Percentiles rank a stretch among this genome's conserved stretches.
Evolutionary conservation across 1,140 invertebrate genomes (phyloP).

Genomic region (Panulirus ornatus): DNA sequence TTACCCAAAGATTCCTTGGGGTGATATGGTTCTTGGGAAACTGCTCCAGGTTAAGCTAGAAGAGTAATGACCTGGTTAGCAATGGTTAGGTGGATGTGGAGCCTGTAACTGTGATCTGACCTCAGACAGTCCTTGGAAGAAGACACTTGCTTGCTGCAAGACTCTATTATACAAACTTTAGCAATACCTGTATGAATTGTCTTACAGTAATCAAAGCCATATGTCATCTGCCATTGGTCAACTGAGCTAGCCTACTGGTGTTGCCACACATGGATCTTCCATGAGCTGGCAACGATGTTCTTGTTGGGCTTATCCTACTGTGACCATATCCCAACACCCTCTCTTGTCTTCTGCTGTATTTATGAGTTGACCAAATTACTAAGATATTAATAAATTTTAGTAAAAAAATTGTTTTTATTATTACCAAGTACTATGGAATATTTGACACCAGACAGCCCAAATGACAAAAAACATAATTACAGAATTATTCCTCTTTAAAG

Average conservation of each 20-base stretch:
- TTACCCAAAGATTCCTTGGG: background rate
- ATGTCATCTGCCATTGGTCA: slow-evolving; percentile 23
- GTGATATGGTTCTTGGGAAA: background rate
- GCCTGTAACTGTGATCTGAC: slow-evolving; percentile 33
- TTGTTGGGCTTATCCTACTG: slow-evolving; percentile 38
- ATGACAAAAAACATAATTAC: too few relatives aligned
- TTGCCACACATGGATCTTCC: slow-evolving; percentile 6
- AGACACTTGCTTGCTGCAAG: slow-evolving; percentile 26
- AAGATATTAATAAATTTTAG: slow-evolving; percentile 72
- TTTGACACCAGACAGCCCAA: too few relatives aligned
- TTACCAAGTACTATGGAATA: too few relatives aligned
- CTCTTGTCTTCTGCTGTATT: slow-evolving; percentile 67
- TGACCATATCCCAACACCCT: slow-evolving; percentile 17
- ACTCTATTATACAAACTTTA: background rate
- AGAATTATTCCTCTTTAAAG: too few relatives aligned
- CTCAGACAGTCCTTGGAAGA: slow-evolving; percentile 38
- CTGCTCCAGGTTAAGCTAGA: background rate
- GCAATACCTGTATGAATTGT: background rate
- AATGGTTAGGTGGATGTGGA: slow-evolving; percentile 38
- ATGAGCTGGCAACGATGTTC: background rate
- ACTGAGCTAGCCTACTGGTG: slow-evolving; percentile 15
- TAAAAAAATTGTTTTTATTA: slow-evolving; percentile 48
- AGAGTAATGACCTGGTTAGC: slow-evolving; percentile 28
- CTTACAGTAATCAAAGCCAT: background rate
- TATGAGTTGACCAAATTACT: slow-evolving; percentile 72